Evolutionary conservation across 1,140 invertebrate species (phyloP).

Genomic region (Piezodorus guildinii): DNA sequence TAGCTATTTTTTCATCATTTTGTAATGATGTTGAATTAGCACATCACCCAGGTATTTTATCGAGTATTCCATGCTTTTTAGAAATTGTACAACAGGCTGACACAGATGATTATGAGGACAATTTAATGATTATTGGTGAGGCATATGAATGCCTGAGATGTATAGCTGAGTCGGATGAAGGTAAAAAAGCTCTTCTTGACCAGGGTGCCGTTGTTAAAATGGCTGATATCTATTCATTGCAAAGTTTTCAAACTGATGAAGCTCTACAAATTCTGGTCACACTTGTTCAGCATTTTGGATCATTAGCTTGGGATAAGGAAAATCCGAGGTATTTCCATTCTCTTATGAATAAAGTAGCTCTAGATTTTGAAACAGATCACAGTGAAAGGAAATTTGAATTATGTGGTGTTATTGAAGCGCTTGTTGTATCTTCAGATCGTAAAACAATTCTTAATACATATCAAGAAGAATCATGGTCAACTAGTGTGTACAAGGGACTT

Average conservation of each 20-base stretch:
- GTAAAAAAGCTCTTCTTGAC: conserved; percentile 60
- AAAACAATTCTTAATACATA: background rate
- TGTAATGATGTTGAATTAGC: conserved; percentile 65
- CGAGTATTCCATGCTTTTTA: conserved; percentile 64
- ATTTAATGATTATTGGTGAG: conserved; percentile 76
- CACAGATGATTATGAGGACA: conserved; percentile 58
- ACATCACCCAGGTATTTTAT: conserved; percentile 66
- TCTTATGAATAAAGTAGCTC: conserved; percentile 68
- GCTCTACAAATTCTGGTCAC: conserved; percentile 65
- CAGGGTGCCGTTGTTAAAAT: conserved; percentile 65
- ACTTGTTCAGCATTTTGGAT: conserved; percentile 53
- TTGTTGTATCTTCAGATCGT: conserved; percentile 56
- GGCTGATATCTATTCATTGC: conserved; percentile 70
- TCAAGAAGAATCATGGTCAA: conserved; percentile 49
- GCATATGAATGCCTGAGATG: conserved; percentile 71
- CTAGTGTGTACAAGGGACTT: conserved; percentile 62
- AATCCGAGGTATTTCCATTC: conserved; percentile 60
- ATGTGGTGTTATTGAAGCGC: conserved; percentile 57
- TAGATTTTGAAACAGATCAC: conserved; percentile 78
- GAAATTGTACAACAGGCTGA: conserved; percentile 69
- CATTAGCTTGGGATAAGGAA: conserved; percentile 56
- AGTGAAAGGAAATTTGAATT: conserved; percentile 79
- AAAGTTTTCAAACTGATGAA: conserved; percentile 77
- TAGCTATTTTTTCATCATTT: conserved; percentile 73
- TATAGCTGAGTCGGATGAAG: conserved; percentile 57